A percentile compares a stretch with the other conserved stretches of the same genome.
These are phyloP conservation scores for Dioctria rufipes DNA, from an alignment of 2,888 invertebrate genomes.

Conservation along the genomic window DNA sequence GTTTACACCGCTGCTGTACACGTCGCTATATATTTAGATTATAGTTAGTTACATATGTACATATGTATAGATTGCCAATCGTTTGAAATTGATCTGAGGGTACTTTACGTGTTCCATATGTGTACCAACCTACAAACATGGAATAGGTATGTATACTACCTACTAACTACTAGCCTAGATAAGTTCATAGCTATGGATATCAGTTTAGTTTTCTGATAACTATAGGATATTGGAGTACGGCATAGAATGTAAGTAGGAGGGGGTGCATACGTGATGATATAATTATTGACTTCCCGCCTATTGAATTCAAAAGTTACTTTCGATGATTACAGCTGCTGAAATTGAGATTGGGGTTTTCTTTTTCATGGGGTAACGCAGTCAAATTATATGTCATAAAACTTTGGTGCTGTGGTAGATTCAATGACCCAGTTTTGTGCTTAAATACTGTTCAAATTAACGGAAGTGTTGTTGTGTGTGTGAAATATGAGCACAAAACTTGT, in stretches of 20 bases:
- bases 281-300: constrained; percentile 18
- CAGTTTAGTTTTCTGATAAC: background rate
- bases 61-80: constrained; percentile 7
- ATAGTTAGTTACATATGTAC: too few species aligned
- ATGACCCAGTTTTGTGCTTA: too few species aligned
- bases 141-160: background rate
- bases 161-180: background rate
- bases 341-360: too few species aligned
- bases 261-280: constrained; percentile 32
- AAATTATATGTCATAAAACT: too few species aligned
- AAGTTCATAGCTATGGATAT: background rate
- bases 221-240: background rate
- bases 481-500: too few species aligned
- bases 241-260: too few species aligned
- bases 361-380: too few species aligned
- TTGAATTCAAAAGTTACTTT: constrained; percentile 21
- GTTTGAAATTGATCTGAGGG: constrained; percentile 32
- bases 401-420: too few species aligned
- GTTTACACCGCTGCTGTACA: constrained; percentile 9
- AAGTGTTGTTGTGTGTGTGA: too few species aligned
- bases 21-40: background rate
- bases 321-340: background rate
- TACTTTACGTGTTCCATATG: background rate
- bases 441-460: too few species aligned
- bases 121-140: too few species aligned